Evolutionary conservation across 2,797 vertebrate genomes (phyloP).

Genomic region (Helostoma temminkii): DNA sequence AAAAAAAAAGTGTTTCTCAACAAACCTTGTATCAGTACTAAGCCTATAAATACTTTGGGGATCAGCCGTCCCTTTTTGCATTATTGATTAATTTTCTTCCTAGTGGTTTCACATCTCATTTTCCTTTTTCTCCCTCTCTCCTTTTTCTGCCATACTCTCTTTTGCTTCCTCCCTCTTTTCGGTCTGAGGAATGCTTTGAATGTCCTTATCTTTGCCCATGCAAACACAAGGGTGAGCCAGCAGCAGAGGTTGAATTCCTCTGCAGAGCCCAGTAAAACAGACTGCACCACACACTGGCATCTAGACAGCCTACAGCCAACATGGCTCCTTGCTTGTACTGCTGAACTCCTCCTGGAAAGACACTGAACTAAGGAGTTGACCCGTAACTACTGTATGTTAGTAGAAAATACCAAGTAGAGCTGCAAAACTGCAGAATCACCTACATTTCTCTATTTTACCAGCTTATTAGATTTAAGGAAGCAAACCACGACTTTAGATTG

Average conservation of each 20-base stretch:
- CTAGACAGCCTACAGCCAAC: conserved; percentile 25
- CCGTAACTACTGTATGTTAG: not conserved
- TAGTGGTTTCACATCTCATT: conserved; percentile 43
- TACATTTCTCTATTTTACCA: not conserved
- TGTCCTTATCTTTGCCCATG: conserved; percentile 79
- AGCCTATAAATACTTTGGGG: not conserved
- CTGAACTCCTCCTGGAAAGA: conserved; percentile 10
- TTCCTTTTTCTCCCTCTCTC: conserved; percentile 1
- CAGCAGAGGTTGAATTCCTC: conserved; percentile 76
- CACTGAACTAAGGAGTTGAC: not conserved
- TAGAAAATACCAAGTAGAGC: not conserved
- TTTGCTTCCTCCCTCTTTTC: conserved; percentile 25
- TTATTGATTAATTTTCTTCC: conserved; percentile 35
- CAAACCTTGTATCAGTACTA: no score
- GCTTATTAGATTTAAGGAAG: not conserved
- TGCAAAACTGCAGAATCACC: no score
- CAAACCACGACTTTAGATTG: conserved; percentile 1
- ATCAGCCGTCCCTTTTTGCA: conserved; percentile 1
- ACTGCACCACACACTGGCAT: conserved; percentile 52
- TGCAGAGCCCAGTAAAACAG: conserved; percentile 58
- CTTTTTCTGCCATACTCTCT: conserved; percentile 13
- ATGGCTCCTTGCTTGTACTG: conserved; percentile 24
- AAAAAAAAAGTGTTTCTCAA: no score
- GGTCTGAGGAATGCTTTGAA: conserved; percentile 78
- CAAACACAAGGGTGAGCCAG: conserved; percentile 72